Percentiles rank a stretch among this genome's conserved stretches.
phyloP scores from a whole-genome alignment of 2,888 invertebrate species.

The Acleris holmiana region DNA sequence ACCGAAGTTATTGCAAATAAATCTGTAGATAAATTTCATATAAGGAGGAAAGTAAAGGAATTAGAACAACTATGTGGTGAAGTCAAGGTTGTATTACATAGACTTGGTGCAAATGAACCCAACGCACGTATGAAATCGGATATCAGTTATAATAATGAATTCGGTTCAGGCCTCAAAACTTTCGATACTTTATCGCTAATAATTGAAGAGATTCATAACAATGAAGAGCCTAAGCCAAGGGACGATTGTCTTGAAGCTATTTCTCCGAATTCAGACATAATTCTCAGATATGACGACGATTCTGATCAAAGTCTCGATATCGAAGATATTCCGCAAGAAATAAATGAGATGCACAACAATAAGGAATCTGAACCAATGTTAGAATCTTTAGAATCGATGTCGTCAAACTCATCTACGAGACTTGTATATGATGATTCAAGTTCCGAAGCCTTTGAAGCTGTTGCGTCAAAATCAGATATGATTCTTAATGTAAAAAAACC shows the following conservation, averaged over 20 bases:
- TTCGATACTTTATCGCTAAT: neutral
- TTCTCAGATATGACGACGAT: neutral
- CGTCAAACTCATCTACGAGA: no score
- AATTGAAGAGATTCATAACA: no score
- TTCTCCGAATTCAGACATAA: neutral
- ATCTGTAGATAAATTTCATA: conserved; percentile 29
- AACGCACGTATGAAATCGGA: neutral
- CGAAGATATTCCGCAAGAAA: neutral
- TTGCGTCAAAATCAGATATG: no score
- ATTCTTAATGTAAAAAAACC: no score
- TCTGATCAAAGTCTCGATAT: neutral
- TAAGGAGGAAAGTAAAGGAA: conserved; percentile 16
- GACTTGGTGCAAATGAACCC: conserved; percentile 2
- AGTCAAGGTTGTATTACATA: conserved; percentile 24
- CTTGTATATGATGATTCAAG: no score
- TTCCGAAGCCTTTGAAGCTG: no score
- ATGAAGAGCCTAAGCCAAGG: no score
- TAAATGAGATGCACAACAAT: neutral
- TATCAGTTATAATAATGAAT: neutral
- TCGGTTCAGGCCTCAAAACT: neutral
- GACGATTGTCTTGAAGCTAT: no score
- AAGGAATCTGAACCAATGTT: no score
- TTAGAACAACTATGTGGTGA: conserved; percentile 6
- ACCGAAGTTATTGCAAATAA: conserved; percentile 42
- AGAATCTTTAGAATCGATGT: no score